Evolutionary conservation across 2,113 vertebrate genomes (phyloP).

Genomic region (Ammospiza nelsoni): DNA sequence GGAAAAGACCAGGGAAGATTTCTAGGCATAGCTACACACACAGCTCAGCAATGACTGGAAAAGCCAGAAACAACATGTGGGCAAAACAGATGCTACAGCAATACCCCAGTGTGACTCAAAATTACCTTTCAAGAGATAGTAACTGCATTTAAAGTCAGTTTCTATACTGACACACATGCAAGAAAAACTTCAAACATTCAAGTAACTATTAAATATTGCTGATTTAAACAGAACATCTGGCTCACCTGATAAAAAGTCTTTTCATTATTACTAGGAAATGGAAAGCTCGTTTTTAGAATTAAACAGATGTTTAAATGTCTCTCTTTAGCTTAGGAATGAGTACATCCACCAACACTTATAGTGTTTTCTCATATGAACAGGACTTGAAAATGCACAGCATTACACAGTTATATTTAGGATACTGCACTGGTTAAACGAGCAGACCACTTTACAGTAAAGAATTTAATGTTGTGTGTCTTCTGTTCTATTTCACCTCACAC

Average conservation of each 20-base stretch:
- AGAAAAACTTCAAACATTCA: background rate
- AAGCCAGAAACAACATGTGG: background rate
- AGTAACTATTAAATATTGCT: background rate
- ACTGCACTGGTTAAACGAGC: background rate
- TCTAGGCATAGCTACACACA: background rate
- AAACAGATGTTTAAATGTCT: background rate
- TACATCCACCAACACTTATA: background rate
- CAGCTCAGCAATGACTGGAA: background rate
- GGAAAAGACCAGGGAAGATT: background rate
- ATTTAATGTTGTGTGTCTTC: rapidly evolving
- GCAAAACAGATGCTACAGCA: background rate
- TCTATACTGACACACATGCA: rapidly evolving
- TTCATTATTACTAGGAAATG: background rate
- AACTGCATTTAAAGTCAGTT: background rate
- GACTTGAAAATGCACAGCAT: background rate
- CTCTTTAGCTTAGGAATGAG: background rate
- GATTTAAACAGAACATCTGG: background rate
- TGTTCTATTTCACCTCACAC: background rate
- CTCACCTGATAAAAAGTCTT: background rate
- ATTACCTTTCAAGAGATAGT: background rate
- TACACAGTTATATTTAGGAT: background rate
- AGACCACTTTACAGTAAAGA: background rate
- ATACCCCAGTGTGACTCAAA: background rate
- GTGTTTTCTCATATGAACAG: rapidly evolving
- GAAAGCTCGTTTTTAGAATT: background rate